Conservation (phyloP, 2,797 vertebrate species). For the Danio kyathit region DNA sequence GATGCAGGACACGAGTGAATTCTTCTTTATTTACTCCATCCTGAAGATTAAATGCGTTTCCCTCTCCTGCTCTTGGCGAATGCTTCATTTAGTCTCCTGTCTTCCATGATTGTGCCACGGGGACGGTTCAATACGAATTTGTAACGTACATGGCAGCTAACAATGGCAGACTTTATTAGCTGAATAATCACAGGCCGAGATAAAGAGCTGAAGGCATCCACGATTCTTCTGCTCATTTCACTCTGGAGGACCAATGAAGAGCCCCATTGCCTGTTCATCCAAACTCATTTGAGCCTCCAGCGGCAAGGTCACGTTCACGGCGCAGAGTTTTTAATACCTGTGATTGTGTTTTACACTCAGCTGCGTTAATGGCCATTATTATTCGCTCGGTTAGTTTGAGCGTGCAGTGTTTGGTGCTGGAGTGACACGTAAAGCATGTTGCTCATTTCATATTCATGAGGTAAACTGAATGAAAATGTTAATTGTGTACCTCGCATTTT, state of each 20-base stretch:
- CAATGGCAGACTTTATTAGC: slow-evolving; percentile 48
- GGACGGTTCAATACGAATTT: slow-evolving; percentile 44
- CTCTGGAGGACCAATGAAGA: slow-evolving; percentile 33
- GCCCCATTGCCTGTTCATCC: slow-evolving; percentile 47
- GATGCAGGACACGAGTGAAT: slow-evolving; percentile 10
- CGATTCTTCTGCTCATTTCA: slow-evolving; percentile 35
- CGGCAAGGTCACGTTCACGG: slow-evolving; percentile 15
- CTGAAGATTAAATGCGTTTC: slow-evolving; percentile 2
- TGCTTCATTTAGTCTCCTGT: not conserved
- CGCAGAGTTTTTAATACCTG: not conserved
- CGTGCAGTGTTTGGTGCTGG: not conserved
- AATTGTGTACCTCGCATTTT: slow-evolving; percentile 19
- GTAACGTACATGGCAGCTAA: slow-evolving; percentile 46
- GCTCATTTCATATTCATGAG: slow-evolving; percentile 36
- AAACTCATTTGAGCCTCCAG: slow-evolving; percentile 8
- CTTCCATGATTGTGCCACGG: slow-evolving; percentile 28
- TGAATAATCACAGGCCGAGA: slow-evolving; percentile 45
- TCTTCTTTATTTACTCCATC: slow-evolving; percentile 51
- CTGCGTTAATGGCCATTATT: slow-evolving; percentile 27
- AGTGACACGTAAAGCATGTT: slow-evolving; percentile 28
- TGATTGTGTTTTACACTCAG: slow-evolving; percentile 27
- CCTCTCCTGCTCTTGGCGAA: not conserved
- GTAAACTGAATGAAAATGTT: slow-evolving; percentile 43
- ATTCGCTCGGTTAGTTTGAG: slow-evolving; percentile 8
- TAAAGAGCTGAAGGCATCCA: slow-evolving; percentile 41